Evolutionary conservation across 2,113 vertebrate species (phyloP).

Genomic region (Himantopus leucocephalus): DNA sequence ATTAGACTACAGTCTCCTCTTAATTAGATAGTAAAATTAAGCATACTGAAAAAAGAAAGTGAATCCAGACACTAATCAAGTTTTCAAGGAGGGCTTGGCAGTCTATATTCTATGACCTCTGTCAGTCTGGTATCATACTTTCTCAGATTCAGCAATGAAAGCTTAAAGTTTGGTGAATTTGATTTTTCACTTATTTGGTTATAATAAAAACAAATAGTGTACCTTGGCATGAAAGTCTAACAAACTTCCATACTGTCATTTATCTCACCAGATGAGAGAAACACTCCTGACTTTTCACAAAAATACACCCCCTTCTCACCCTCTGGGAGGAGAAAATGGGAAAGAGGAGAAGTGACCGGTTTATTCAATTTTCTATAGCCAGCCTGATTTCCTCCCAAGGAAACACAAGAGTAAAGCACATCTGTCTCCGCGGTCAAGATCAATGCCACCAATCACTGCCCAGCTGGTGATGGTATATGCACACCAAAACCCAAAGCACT

Average conservation of each 20-base stretch:
- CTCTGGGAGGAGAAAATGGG: not conserved
- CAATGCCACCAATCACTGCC: not conserved
- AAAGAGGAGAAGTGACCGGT: not conserved
- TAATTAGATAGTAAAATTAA: not conserved
- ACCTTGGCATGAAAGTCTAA: not conserved
- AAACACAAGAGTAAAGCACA: not conserved
- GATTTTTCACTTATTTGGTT: constrained; percentile 8
- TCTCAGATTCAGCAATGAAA: not conserved
- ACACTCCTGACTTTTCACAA: not conserved
- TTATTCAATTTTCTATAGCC: not conserved
- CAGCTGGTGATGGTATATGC: not conserved
- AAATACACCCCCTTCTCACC: not conserved
- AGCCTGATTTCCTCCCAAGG: not conserved
- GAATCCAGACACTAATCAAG: not conserved
- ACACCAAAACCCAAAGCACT: not conserved
- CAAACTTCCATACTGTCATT: not conserved
- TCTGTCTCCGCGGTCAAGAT: not conserved
- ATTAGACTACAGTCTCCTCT: not conserved
- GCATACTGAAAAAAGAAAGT: not conserved
- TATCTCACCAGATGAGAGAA: not conserved
- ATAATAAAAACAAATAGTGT: not conserved
- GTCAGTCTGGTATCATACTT: not conserved
- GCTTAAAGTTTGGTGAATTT: not conserved
- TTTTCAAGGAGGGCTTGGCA: not conserved
- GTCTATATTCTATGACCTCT: not conserved